Evolutionary conservation across 2,888 invertebrate genomes (phyloP), one percentile per base, ranked within the genome.

Genomic region (Agonopterix alstromeriana): DNA sequence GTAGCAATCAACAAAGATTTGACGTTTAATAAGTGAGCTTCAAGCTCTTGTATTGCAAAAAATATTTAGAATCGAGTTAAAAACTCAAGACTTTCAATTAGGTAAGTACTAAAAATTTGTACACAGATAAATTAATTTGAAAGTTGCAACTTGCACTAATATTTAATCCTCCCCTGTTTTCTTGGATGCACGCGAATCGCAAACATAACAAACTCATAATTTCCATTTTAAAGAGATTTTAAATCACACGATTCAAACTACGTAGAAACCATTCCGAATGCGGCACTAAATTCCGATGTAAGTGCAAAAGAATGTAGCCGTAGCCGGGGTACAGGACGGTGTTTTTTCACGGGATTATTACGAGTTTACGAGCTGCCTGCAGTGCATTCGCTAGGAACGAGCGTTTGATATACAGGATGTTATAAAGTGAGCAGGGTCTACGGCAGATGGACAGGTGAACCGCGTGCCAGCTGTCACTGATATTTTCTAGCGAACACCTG

Each of bases 371-470:
- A 58, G 53, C 36, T 48, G 52, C 48, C 10, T 45, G 43, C 12
- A 42, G 46, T 45, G 45, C 38, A 38, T n/a, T 27, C 27, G 27
- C 27, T 27, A 27, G 27, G 27, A 27, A 27, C 27, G 27, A 27
- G 27, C 27, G 27, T 27, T 27, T 27, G 27, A 5, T 52, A 53
- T 47, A 55, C 53, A 56, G 54, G 55, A 54, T 54, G 55, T 52
- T 41, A 49, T 48, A 44, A 50, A 48, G 36, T 57, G 50, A 38
- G 50, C 48, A 45, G 52, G 51, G 54, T 51, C 55, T 53, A 47
- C 49, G 61, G 66, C 76, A 74, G 72, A 73, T 69, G 72, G 63
- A 70, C 82, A 82, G 80, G 78, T 80, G 81, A 52, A 48, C 45
- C 71, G 67, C 65, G 65, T 68, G 70, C 74, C 75, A 77, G 71